These are phyloP conservation scores for Hermaeophaga mercurialis DNA, from an alignment of 2,888 invertebrate genomes.

Conservation along the genomic window DNA sequence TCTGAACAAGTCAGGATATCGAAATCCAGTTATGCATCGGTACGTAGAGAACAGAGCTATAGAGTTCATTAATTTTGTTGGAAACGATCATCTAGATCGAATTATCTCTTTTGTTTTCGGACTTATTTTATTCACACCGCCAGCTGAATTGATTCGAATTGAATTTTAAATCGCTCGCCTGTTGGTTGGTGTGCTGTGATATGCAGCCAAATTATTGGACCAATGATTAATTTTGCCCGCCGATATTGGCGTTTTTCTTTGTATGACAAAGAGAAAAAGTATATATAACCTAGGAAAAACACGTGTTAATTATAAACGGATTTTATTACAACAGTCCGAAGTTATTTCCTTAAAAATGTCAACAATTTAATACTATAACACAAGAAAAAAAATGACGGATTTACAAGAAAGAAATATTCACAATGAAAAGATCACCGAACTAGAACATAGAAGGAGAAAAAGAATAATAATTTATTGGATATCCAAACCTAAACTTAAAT, in stretches of 20 bases:
- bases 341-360: too few species aligned
- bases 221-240: not conserved
- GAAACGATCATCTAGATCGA: conserved; percentile 5
- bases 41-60: not conserved
- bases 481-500: too few species aligned
- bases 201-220: not conserved
- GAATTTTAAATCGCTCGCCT: conserved; percentile 1
- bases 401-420: too few species aligned
- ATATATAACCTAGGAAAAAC: too few species aligned
- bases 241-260: not conserved
- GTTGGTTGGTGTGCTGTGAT: not conserved
- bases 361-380: too few species aligned
- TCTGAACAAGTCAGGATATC: not conserved
- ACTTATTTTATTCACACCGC: conserved; percentile 4
- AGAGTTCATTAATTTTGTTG: conserved; percentile 8
- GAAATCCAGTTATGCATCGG: not conserved
- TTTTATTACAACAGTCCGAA: too few species aligned
- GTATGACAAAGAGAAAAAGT: too few species aligned
- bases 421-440: too few species aligned
- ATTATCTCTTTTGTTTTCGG: not conserved
- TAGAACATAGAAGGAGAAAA: too few species aligned
- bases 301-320: too few species aligned
- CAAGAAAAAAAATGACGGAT: too few species aligned
- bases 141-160: not conserved
- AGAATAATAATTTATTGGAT: too few species aligned